A percentile compares a stretch with the other conserved stretches of the same genome.
Evolutionary conservation across 2,888 invertebrate genomes (phyloP).

Genomic region (Pristionchus maxplancki): DNA sequence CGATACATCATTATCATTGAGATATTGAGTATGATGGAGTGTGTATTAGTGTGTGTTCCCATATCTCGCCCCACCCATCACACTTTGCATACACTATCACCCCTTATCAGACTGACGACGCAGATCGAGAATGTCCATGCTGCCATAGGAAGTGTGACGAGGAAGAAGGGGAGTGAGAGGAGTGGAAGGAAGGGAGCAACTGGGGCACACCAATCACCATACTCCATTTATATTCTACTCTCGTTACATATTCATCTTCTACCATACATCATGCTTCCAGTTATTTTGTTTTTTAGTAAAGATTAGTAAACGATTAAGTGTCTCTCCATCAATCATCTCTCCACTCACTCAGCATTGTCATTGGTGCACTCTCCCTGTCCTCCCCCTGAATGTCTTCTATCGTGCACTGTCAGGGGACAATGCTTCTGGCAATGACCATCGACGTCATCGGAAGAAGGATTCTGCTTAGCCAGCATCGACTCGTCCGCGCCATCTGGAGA

Average conservation of each 20-base stretch:
- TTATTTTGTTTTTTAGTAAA: neutral
- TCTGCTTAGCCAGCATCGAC: neutral
- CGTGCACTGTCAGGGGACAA: conserved; percentile 67
- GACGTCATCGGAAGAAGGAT: neutral
- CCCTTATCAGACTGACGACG: conserved; percentile 31
- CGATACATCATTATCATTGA: neutral
- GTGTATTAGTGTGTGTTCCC: neutral
- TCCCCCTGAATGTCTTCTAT: conserved; percentile 52
- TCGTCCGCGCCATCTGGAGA: conserved; percentile 17
- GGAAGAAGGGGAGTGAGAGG: too few relatives aligned
- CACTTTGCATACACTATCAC: neutral
- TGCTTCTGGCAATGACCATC: conserved; percentile 68
- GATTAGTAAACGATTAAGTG: neutral
- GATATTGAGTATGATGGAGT: neutral
- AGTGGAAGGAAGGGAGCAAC: neutral
- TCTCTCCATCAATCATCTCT: neutral
- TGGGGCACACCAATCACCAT: conserved; percentile 5
- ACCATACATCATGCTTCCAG: neutral
- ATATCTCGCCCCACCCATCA: neutral
- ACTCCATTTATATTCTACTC: neutral
- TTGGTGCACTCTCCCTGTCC: conserved; percentile 58
- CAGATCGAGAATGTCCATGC: conserved; percentile 10
- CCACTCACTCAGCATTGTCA: conserved; percentile 59
- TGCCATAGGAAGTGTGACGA: conserved; percentile 23
- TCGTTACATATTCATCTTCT: neutral